Evolutionary conservation across 2,797 vertebrate genomes (phyloP).

Genomic region (Clarias platycephalus): DNA sequence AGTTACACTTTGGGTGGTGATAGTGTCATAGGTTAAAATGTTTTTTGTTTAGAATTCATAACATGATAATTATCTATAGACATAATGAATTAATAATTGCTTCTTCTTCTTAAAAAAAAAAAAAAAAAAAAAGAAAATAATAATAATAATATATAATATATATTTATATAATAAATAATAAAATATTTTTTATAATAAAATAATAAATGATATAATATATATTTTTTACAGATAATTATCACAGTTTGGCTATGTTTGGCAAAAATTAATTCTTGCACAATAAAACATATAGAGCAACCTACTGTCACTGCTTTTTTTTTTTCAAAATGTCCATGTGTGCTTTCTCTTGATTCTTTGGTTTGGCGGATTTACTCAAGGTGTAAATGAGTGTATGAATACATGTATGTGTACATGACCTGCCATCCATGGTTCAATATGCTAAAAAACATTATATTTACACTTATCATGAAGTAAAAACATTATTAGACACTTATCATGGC

Average conservation of each 20-base stretch:
- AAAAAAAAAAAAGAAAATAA: no score
- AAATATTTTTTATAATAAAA: no score
- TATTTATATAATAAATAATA: no score
- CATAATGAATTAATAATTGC: no score
- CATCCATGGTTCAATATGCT: background rate
- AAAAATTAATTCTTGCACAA: background rate
- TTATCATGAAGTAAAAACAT: background rate
- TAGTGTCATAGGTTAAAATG: background rate
- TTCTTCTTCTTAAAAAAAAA: no score
- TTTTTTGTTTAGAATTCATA: background rate
- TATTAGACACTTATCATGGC: background rate
- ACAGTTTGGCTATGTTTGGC: no score
- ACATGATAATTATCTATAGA: background rate
- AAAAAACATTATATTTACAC: background rate
- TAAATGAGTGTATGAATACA: background rate
- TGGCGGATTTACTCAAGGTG: background rate
- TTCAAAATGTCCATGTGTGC: background rate
- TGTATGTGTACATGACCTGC: background rate
- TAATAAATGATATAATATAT: no score
- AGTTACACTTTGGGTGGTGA: background rate
- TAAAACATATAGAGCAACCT: background rate
- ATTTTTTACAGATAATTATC: no score
- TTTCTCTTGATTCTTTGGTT: background rate
- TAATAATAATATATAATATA: no score
- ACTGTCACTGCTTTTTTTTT: background rate